These are phyloP conservation scores for Polydrusus tereticollis DNA, from an alignment of 2,888 invertebrate species.

Conservation along the genomic window DNA sequence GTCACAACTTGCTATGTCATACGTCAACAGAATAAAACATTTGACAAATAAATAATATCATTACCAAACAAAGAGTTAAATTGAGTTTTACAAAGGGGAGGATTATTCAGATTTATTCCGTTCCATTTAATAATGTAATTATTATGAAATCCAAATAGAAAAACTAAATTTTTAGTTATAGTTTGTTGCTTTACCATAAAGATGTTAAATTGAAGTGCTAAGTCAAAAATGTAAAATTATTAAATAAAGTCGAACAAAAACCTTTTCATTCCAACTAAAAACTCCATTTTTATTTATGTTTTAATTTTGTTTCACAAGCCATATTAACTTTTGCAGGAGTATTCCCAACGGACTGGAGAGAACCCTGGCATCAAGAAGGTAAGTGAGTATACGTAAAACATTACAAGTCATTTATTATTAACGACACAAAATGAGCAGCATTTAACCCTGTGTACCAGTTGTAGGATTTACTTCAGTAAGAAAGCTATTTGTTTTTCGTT, in stretches of 20 bases:
- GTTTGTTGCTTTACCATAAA: no score
- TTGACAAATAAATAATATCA: no score
- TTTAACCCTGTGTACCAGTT: conserved; percentile 61
- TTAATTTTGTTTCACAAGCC: conserved; percentile 51
- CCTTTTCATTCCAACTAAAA: conserved; percentile 12
- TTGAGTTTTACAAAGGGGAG: no score
- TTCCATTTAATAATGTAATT: no score
- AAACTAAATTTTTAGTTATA: no score
- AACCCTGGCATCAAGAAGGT: conserved; percentile 68
- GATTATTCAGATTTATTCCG: no score
- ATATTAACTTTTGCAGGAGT: conserved; percentile 60
- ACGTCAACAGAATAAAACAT: no score
- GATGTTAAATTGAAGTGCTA: no score
- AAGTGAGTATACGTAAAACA: conserved; percentile 57
- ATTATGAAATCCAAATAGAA: no score
- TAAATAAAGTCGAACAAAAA: not conserved
- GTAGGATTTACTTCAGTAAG: not conserved
- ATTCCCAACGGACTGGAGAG: conserved; percentile 67
- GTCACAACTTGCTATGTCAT: no score
- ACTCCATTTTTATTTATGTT: conserved; percentile 18
- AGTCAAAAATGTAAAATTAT: not conserved
- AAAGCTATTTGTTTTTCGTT: not conserved
- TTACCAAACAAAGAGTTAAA: no score
- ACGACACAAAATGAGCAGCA: conserved; percentile 62
- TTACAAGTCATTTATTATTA: conserved; percentile 63